Conservation (phyloP, 2,888 invertebrate genomes). For the Melinaea menophilus region DNA sequence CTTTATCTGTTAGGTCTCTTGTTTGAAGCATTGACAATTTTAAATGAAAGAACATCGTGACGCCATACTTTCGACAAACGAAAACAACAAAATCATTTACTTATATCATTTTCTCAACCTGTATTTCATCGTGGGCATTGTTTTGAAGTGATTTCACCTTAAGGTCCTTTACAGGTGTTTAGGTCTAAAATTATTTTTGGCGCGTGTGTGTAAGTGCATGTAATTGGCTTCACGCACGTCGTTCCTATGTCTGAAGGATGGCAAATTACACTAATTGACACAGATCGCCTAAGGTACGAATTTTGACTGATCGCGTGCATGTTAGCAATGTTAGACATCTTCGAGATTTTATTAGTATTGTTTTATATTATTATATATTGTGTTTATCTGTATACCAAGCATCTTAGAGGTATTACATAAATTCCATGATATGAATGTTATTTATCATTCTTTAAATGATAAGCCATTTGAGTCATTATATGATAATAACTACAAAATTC, state of each 20-base stretch:
- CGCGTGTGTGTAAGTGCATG: conserved; percentile 16
- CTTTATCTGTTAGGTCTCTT: no score
- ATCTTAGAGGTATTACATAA: neutral
- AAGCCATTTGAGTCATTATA: conserved; percentile 1
- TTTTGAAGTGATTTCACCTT: neutral
- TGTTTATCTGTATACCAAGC: neutral
- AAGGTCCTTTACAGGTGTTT: neutral
- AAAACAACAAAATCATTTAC: no score
- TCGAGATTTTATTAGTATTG: conserved; percentile 3
- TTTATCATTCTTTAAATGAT: neutral
- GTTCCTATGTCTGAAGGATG: conserved; percentile 18
- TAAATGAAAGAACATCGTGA: no score
- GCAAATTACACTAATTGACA: conserved; percentile 25
- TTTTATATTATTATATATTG: neutral
- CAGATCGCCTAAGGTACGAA: conserved; percentile 10
- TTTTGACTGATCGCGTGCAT: conserved; percentile 13
- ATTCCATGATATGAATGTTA: neutral
- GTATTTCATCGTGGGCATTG: no score
- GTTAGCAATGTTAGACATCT: conserved; percentile 3
- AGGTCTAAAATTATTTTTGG: neutral
- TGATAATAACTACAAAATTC: neutral
- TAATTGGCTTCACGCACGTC: conserved; percentile 11
- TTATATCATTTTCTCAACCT: no score
- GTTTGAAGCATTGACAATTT: no score
- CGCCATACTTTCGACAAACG: no score